Evolutionary conservation across 2,797 vertebrate genomes (phyloP).

Genomic region (Myoxocephalus aenaeus): DNA sequence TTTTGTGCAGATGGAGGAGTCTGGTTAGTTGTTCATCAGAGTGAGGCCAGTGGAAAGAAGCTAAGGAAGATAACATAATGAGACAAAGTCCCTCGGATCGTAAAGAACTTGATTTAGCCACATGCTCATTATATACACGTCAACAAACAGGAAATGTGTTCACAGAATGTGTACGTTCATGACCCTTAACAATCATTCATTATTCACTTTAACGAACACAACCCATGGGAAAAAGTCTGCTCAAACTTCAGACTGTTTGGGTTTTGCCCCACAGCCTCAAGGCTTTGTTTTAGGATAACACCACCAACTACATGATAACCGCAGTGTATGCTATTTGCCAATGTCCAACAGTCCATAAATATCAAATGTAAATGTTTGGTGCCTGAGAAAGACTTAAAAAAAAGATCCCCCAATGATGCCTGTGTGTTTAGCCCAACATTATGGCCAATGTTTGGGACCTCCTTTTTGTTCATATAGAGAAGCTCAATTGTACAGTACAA

Average conservation of each 20-base stretch:
- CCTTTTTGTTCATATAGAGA: neutral
- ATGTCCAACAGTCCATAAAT: neutral
- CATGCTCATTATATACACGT: neutral
- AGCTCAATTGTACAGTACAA: neutral
- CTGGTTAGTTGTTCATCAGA: no score
- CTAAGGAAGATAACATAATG: neutral
- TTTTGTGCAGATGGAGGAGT: no score
- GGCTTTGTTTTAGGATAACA: slow-evolving; percentile 25
- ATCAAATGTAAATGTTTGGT: neutral
- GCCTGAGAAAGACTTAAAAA: neutral
- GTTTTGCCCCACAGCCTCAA: slow-evolving; percentile 22
- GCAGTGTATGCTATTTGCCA: neutral
- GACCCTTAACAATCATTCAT: slow-evolving; percentile 2
- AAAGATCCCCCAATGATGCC: neutral
- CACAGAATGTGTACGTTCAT: neutral
- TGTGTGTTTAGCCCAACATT: neutral
- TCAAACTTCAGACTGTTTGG: slow-evolving; percentile 18
- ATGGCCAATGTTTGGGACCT: neutral
- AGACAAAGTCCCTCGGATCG: slow-evolving; percentile 3
- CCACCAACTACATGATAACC: slow-evolving; percentile 6
- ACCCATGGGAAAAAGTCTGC: slow-evolving; percentile 15
- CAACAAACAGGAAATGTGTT: slow-evolving; percentile 5
- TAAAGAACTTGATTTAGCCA: slow-evolving; percentile 8
- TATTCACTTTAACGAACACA: slow-evolving; percentile 23
- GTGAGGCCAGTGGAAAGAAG: no score